A percentile compares a stretch with the other conserved stretches of the same genome.
phyloP scores from a whole-genome alignment of 2,113 vertebrate genomes.

The Pygoscelis antarcticus region DNA sequence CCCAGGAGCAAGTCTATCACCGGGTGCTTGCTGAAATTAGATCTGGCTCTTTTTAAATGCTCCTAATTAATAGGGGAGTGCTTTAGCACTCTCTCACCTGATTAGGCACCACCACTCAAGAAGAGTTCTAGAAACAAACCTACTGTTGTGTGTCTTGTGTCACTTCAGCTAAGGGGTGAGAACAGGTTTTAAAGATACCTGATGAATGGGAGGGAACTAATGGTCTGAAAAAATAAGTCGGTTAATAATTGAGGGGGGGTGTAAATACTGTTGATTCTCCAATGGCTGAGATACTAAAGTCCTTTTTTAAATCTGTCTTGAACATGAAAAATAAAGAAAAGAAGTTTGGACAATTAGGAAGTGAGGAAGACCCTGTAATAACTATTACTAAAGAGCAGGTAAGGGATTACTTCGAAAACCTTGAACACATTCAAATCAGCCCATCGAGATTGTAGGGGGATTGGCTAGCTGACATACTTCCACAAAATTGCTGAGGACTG shows the following conservation, averaged over 20 bases:
- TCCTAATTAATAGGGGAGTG: neutral
- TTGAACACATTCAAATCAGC: constrained; percentile 26
- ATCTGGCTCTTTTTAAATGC: neutral
- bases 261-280: constrained; percentile 75
- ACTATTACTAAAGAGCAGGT: constrained; percentile 76
- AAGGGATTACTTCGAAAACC: constrained; percentile 62
- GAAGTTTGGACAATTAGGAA: constrained; percentile 82
- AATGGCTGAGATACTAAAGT: constrained; percentile 81
- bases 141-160: constrained; percentile 16
- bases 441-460: neutral
- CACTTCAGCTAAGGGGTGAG: constrained; percentile 14
- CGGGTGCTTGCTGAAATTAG: neutral
- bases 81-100: neutral
- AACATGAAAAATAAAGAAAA: constrained; percentile 84
- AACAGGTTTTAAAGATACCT: constrained; percentile 50
- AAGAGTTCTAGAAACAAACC: neutral
- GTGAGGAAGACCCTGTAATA: constrained; percentile 80
- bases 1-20: neutral
- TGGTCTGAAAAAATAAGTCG: constrained; percentile 53
- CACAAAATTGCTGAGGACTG: neutral
- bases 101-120: neutral
- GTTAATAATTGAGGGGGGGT: constrained; percentile 71
- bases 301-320: constrained; percentile 83
- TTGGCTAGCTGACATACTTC: neutral
- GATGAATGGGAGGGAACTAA: constrained; percentile 57